Conservation (phyloP, 2,113 vertebrate species). For the Ramphastos sulfuratus region DNA sequence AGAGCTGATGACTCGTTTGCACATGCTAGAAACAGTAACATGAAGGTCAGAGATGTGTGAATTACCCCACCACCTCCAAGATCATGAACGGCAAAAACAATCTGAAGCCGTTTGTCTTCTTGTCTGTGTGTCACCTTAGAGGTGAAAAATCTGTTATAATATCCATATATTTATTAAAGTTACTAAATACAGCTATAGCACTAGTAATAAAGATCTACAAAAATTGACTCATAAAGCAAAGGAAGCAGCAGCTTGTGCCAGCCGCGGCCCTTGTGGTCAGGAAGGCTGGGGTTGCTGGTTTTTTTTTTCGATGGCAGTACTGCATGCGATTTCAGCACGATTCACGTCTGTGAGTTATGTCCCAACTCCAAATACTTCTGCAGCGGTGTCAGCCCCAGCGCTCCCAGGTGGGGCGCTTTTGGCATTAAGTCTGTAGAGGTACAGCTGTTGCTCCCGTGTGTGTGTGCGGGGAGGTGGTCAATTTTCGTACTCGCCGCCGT, state of each 20-base stretch:
- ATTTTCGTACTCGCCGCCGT: no score
- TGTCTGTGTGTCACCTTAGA: neutral
- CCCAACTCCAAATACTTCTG: fast-evolving
- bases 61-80: neutral
- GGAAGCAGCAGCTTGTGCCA: neutral
- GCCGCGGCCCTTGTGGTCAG: fast-evolving
- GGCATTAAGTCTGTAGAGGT: no score
- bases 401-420: no score
- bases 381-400: fast-evolving
- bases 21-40: neutral
- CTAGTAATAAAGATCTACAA: fast-evolving
- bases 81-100: neutral
- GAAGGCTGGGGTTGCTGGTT: no score
- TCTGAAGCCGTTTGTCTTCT: neutral
- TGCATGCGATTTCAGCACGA: no score
- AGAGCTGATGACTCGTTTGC: neutral
- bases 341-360: fast-evolving
- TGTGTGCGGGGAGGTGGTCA: no score
- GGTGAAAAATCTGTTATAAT: neutral
- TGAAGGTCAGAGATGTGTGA: neutral
- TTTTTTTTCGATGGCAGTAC: no score
- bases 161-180: fast-evolving
- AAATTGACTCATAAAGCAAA: fast-evolving
- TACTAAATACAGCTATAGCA: fast-evolving
- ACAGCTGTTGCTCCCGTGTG: no score